phyloP scores from a whole-genome alignment of 2,113 vertebrate species.

The Onychorhynchus coronatus region DNA sequence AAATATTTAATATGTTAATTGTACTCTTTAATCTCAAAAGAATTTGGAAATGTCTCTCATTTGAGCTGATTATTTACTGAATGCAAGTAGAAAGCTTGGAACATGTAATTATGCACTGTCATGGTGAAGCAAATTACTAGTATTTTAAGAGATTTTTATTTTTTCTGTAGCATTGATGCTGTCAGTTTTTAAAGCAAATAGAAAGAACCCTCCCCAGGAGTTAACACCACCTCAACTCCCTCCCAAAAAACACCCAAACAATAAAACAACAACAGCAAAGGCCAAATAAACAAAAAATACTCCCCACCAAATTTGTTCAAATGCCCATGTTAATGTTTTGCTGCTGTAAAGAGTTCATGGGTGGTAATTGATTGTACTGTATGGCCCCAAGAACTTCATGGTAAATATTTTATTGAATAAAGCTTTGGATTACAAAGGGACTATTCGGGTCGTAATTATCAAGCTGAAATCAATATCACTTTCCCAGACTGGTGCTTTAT shows the following conservation, averaged over 20 bases:
- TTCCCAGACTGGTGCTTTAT: conserved; percentile 39
- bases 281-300: neutral
- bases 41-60: neutral
- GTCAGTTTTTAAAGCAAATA: neutral
- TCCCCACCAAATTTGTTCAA: neutral
- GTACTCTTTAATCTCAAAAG: neutral
- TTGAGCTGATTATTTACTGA: neutral
- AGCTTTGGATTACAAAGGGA: conserved; percentile 30
- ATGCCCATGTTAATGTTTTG: neutral
- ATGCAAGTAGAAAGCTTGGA: neutral
- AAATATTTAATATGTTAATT: conserved; percentile 12
- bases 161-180: neutral
- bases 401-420: conserved; percentile 50
- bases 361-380: neutral
- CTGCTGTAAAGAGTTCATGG: neutral
- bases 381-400: neutral
- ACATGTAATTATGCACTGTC: neutral
- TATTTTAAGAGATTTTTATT: neutral
- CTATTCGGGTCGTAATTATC: conserved; percentile 40
- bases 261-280: neutral
- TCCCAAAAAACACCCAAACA: neutral
- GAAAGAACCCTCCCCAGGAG: neutral
- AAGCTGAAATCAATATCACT: conserved; percentile 59
- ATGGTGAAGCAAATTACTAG: neutral
- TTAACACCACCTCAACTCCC: neutral